Conservation (phyloP, 2,797 vertebrate species). For the Macroramphosus scolopax region DNA sequence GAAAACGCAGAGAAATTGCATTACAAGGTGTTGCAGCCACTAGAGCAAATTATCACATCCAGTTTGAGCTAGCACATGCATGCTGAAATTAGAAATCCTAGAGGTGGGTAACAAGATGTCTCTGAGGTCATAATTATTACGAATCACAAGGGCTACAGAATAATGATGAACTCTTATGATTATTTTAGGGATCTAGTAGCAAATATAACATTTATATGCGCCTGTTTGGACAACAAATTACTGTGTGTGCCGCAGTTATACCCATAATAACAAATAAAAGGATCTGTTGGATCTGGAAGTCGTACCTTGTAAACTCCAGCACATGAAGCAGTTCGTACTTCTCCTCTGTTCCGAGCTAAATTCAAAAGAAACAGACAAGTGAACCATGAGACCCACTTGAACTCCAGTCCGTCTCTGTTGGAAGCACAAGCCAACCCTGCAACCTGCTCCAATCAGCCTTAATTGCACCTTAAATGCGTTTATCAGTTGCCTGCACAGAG, state of each 20-base stretch:
- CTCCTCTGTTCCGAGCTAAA: slow-evolving; percentile 88
- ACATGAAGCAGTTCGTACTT: slow-evolving; percentile 93
- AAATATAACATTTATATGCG: not conserved
- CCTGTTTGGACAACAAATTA: not conserved
- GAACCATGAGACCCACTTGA: slow-evolving; percentile 15
- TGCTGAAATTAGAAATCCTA: slow-evolving; percentile 31
- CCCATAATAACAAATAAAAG: slow-evolving; percentile 2
- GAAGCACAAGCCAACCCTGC: slow-evolving; percentile 25
- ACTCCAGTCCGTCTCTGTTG: slow-evolving; percentile 19
- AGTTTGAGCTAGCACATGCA: slow-evolving; percentile 20
- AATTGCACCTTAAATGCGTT: slow-evolving; percentile 60
- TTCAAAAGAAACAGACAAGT: slow-evolving; percentile 31
- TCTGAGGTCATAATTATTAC: slow-evolving; percentile 18
- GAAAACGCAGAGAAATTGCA: slow-evolving; percentile 22
- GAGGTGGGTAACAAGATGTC: slow-evolving; percentile 12
- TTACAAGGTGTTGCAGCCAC: slow-evolving; percentile 26
- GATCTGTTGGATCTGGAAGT: not conserved
- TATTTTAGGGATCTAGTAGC: not conserved
- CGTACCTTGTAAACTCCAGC: slow-evolving; percentile 92
- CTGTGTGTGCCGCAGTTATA: not conserved
- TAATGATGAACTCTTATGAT: slow-evolving; percentile 9
- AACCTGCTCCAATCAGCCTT: slow-evolving; percentile 44
- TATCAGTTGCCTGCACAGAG: slow-evolving; percentile 44
- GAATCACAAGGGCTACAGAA: slow-evolving; percentile 3
- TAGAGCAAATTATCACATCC: slow-evolving; percentile 32